Base-by-base conservation (phyloP, 1,140 invertebrate genomes). In the Lamellibrachia luymesi region DNA sequence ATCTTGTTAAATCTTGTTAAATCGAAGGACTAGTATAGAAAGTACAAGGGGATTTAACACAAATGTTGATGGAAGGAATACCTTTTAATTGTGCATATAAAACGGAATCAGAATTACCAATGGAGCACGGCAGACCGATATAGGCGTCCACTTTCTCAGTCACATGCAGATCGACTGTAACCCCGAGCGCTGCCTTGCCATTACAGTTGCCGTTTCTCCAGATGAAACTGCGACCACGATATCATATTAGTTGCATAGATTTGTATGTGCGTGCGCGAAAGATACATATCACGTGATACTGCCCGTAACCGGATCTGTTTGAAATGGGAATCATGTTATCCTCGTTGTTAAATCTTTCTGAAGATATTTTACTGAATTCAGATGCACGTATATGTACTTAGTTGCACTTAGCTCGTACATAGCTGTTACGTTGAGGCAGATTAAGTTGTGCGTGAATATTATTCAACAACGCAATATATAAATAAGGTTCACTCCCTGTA, bases 51-150 rank as follows among this genome's bases (percentile, higher is more conserved):
- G 38, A 38, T 38, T 38, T 38, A 38, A 38, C 38, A 22, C 13
- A 80, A 80, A 80, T 80, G 64, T 80, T 22, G 13, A 56, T 13
- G 52, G 52, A 56, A 56, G 52, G 6, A 56, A 56, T 56, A 56
- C 52, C 6, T 56, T 7, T 7, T 56, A 56, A 4, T 80, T 22
- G 64, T 10, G 2, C 25, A 80, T 80, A 22, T 80, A 22, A 80
- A 22, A 22, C 64, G 13, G 93, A 38, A 38, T 80, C 91, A 92
- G 27, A 22, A 80, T 80, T 80, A 93, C 93, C 93, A 49, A 80
- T 91, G 17, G 93, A 93, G n/a, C 93, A 93, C n/a, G 93, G 93
- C 64, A 93, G 93, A n/a, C 93, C 93, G 80, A 93, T 64, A n/a
- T 92, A 93, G n/a, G 92, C 93, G 50, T 93, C 90, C 13, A 93